Evolutionary conservation across 2,113 vertebrate genomes (phyloP), one percentile per base, ranked within the genome.

Genomic region (Thymallus thymallus): DNA sequence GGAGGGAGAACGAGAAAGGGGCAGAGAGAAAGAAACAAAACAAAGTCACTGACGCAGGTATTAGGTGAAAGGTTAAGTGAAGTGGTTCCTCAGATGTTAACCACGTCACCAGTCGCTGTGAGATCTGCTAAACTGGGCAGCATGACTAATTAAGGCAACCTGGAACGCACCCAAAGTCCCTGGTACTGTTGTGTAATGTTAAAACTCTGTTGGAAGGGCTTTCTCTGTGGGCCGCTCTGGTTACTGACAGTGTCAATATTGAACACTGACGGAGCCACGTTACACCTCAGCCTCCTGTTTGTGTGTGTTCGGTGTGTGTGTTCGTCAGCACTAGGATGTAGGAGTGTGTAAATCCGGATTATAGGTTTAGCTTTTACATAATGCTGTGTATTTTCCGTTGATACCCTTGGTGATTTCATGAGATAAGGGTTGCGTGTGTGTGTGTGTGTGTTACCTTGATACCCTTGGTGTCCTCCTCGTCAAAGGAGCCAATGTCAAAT

Each of bases 391-490:
- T 48, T 48, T 48, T 4, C 3, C 1, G 6, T 16, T 48, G 10
- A 48, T 16, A 14, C 13, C 46, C 9, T 10, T 10, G 46, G 13
- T 48, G 13, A 13, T 13, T 0, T 48, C 46, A 10, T 6, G 1
- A 16, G 66, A n/a, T 35, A 18, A 14, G 66, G 23, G 35, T 12
- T 24, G 55, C 9, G 58, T 5, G 55, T 32, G 1, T 22, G 26
- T 69, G 6, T 35, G 35, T 41, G 23, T 32, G 55, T 6, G 46
- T 71, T 77, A 98, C 97, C 98, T 99, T 99, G 86, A 99, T 98
- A 90, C 97, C 98, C 88, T 98, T 99, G 71, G 97, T 99, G 90
- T 99, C 98, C 82, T 99, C 98, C 81, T 99, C 98, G 63, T 98
- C 97, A 45, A 99, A 99, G 0, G 98, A 99, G 77, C 98, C 98